phyloP scores from a whole-genome alignment of 2,888 invertebrate species.

The Rhamnusium bicolor region DNA sequence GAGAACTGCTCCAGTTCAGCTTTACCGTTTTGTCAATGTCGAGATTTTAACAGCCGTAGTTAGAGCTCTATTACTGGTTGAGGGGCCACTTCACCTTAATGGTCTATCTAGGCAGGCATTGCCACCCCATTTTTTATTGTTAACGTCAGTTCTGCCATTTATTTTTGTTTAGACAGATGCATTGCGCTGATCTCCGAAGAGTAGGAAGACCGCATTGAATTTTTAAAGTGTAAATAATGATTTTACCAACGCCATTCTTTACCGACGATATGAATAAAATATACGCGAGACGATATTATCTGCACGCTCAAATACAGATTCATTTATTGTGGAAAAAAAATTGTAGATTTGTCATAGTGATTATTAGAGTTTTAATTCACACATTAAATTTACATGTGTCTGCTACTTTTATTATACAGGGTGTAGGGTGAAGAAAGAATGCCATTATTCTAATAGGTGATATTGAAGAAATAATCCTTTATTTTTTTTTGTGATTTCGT shows the following conservation, averaged over 20 bases:
- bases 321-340: not conserved
- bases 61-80: constrained; percentile 56
- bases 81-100: constrained; percentile 57
- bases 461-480: too few relatives aligned
- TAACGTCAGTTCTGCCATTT: constrained; percentile 32
- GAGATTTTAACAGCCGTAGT: constrained; percentile 38
- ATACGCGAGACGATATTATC: not conserved
- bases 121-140: constrained; percentile 52
- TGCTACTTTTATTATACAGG: too few relatives aligned
- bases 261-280: constrained; percentile 5
- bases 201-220: not conserved
- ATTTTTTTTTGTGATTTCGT: too few relatives aligned
- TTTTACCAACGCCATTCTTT: not conserved
- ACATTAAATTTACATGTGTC: too few relatives aligned
- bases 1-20: constrained; percentile 63
- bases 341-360: too few relatives aligned
- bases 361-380: too few relatives aligned
- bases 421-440: too few relatives aligned
- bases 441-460: too few relatives aligned
- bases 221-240: constrained; percentile 16
- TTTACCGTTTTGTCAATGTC: constrained; percentile 65
- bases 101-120: constrained; percentile 52
- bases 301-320: not conserved
- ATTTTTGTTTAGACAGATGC: constrained; percentile 30
- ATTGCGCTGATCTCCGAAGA: constrained; percentile 6